These are phyloP conservation scores for Pseudonaja textilis DNA, from an alignment of 2,113 vertebrate species.

Conservation along the genomic window DNA sequence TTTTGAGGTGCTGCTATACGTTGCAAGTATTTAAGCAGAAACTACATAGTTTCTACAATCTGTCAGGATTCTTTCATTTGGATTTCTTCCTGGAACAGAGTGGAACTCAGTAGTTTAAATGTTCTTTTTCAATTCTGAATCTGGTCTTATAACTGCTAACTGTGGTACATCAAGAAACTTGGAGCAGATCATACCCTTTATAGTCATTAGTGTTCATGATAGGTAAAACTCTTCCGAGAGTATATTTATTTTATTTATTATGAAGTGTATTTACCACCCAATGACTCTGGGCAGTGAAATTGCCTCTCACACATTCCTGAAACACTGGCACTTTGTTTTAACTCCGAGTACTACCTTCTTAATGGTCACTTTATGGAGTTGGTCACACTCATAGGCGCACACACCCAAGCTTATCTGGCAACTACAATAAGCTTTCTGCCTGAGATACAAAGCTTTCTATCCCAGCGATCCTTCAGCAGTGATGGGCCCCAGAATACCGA, in stretches of 20 bases:
- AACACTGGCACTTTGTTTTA: background rate
- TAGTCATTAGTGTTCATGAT: background rate
- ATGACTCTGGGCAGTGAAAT: background rate
- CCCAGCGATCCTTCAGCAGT: background rate
- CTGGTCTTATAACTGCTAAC: background rate
- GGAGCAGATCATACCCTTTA: background rate
- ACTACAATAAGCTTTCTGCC: background rate
- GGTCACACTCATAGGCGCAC: too few relatives aligned
- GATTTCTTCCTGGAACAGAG: background rate
- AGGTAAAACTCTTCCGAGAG: background rate
- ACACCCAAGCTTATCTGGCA: background rate
- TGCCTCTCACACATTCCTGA: background rate
- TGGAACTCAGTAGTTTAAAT: background rate
- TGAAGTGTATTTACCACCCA: background rate
- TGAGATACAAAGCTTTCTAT: background rate
- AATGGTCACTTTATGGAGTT: background rate
- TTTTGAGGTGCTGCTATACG: background rate
- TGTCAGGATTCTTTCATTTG: background rate
- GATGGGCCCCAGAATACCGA: background rate
- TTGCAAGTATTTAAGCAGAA: background rate
- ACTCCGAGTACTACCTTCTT: background rate
- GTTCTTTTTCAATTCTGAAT: background rate
- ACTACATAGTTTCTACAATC: background rate
- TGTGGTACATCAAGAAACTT: background rate
- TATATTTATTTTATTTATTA: background rate